Evolutionary conservation across 1,140 invertebrate genomes (phyloP).

Genomic region (Panulirus ornatus): DNA sequence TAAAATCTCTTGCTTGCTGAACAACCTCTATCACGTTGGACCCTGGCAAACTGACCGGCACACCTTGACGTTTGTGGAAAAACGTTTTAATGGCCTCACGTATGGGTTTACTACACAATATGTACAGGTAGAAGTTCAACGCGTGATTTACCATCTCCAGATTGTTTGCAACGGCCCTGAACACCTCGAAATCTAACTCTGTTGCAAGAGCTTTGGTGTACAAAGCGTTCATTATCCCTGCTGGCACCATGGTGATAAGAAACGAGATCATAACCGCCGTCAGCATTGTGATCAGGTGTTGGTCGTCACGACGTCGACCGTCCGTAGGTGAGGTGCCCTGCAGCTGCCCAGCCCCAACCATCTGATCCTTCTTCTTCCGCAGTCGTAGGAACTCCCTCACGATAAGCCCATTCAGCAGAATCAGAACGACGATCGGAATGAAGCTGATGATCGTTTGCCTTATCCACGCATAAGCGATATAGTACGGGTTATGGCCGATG

Average conservation of each 20-base stretch:
- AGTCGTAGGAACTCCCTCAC: slow-evolving; percentile 61
- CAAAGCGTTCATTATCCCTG: slow-evolving; percentile 75
- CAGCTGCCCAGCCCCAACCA: neutral
- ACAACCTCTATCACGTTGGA: neutral
- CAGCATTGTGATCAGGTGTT: slow-evolving; percentile 75
- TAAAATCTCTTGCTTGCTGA: neutral
- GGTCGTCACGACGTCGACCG: slow-evolving; percentile 72
- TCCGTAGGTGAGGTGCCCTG: neutral
- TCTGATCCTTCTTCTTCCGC: slow-evolving; percentile 20
- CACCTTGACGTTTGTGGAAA: neutral
- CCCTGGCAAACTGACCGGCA: neutral
- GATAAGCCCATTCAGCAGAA: slow-evolving; percentile 76
- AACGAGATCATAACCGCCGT: slow-evolving; percentile 76
- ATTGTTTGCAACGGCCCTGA: slow-evolving; percentile 77
- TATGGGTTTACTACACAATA: slow-evolving; percentile 76
- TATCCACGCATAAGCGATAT: slow-evolving; percentile 75
- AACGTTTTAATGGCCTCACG: slow-evolving; percentile 27
- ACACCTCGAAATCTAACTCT: slow-evolving; percentile 76
- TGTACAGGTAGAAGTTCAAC: slow-evolving; percentile 77
- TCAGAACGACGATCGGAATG: slow-evolving; percentile 76
- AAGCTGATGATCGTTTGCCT: slow-evolving; percentile 76
- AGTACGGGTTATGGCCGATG: slow-evolving; percentile 46
- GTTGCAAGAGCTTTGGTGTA: slow-evolving; percentile 73
- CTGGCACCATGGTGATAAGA: slow-evolving; percentile 76
- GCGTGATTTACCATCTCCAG: slow-evolving; percentile 77